Evolutionary conservation across 2,113 vertebrate genomes (phyloP).

Genomic region (Cathartes aura): DNA sequence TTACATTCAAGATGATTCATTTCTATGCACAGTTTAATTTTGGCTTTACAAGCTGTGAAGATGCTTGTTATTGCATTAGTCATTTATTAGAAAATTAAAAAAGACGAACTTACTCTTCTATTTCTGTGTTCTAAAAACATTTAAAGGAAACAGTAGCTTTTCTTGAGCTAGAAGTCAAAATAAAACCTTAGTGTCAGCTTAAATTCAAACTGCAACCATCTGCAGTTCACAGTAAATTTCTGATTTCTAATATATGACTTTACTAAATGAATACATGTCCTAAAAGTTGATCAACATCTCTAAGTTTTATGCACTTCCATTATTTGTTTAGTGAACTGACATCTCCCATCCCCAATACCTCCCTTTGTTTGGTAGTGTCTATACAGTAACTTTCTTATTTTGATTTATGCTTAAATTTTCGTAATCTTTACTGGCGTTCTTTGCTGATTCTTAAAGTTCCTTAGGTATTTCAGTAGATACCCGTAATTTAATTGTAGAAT

Average conservation of each 20-base stretch:
- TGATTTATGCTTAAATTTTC: not conserved
- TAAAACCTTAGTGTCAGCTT: not conserved
- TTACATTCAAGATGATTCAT: slow-evolving; percentile 8
- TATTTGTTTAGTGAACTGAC: not conserved
- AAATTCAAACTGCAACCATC: not conserved
- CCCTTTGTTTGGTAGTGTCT: not conserved
- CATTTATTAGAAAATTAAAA: not conserved
- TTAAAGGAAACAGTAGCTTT: not conserved
- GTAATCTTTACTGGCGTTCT: not conserved
- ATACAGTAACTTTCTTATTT: not conserved
- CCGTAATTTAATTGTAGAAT: not conserved
- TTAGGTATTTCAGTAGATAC: not conserved
- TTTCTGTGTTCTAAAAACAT: not conserved
- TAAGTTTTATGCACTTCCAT: not conserved
- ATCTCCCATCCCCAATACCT: not conserved
- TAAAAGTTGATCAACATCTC: not conserved
- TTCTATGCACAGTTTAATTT: not conserved
- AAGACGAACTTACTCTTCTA: not conserved
- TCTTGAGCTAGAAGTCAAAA: not conserved
- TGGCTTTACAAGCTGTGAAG: not conserved
- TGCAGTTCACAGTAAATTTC: not conserved
- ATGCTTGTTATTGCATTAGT: not conserved
- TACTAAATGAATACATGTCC: not conserved
- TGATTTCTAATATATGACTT: not conserved
- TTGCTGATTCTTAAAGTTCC: not conserved